Evolutionary conservation across 2,113 vertebrate genomes (phyloP), one percentile per base, ranked within the genome.

Genomic region (Neomonachus schauinslandi): DNA sequence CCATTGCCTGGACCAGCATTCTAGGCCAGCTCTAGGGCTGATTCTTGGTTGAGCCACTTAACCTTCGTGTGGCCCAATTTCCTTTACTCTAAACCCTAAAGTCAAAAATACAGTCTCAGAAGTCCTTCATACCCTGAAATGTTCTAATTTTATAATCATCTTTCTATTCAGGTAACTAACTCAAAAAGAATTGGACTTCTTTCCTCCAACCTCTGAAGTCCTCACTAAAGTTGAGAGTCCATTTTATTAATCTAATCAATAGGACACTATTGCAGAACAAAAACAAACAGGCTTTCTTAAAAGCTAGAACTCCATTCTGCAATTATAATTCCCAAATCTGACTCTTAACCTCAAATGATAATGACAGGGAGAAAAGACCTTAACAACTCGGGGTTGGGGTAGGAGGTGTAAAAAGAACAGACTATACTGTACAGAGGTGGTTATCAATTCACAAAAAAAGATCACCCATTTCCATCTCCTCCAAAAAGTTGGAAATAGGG

Each of bases 281-380:
- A 93, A 92, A n/a, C 59, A 95, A 87, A 80, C 72, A 51, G 61
- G 16, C 19, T 85, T 97, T 79, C n/a, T 49, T 65, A 72, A 94
- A 87, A 90, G 79, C 31, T 13, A 85, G 31, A 96, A 94, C 19
- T 81, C 22, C 5, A 81, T 65, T 84, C n/a, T 85, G 31, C 71
- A 95, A 53, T 85, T 91, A 69, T 46, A 46, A 85, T 77, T 67
- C 11, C 77, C 71, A 94, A 92, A 93, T 77, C 8, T 67, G 57
- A 87, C n/a, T 87, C 2, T 67, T 67, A 82, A 97, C 36, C 21
- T 94, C 39, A 97, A 95, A 87, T 71, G 31, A 97, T 39, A 91
- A 59, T 11, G 42, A 86, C 31, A 61, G 16, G 6, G 72, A 92
- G 57, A 95, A 94, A 94, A 82, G 57, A 82, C 22, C 46, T 92